Percentiles rank a stretch among this genome's conserved stretches.
These are phyloP conservation scores for Scaptomyza polygonia DNA, from an alignment of 2,888 invertebrate species.

Conservation along the genomic window DNA sequence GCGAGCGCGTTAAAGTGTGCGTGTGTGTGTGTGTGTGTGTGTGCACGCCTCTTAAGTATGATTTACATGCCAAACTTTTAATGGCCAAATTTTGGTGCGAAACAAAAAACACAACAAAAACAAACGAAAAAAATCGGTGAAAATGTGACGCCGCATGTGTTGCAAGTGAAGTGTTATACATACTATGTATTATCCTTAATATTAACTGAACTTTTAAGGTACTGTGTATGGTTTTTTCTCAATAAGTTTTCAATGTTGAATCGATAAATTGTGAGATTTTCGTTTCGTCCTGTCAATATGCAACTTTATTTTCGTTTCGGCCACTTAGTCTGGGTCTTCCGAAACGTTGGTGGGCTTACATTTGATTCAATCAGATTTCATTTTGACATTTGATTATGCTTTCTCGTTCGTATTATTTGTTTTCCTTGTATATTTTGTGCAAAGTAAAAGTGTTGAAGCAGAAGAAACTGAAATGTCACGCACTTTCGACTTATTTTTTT, in stretches of 20 bases:
- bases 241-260: background rate
- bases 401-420: background rate
- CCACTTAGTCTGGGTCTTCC: background rate
- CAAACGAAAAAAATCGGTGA: background rate
- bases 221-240: background rate
- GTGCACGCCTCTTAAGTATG: constrained; percentile 41
- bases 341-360: constrained; percentile 12
- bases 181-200: background rate
- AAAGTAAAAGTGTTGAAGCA: background rate
- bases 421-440: background rate
- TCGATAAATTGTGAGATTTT: background rate
- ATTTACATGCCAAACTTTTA: constrained; percentile 59
- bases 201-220: background rate
- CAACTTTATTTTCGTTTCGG: background rate
- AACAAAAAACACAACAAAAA: background rate
- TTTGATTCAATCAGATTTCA: constrained; percentile 3
- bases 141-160: constrained; percentile 19
- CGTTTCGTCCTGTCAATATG: background rate
- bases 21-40: background rate
- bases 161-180: constrained; percentile 8
- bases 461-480: constrained; percentile 6
- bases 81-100: constrained; percentile 47
- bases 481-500: constrained; percentile 21
- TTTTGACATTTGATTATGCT: constrained; percentile 23
- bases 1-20: background rate